phyloP scores from a whole-genome alignment of 2,113 vertebrate species.

The Ictalurus furcatus region DNA sequence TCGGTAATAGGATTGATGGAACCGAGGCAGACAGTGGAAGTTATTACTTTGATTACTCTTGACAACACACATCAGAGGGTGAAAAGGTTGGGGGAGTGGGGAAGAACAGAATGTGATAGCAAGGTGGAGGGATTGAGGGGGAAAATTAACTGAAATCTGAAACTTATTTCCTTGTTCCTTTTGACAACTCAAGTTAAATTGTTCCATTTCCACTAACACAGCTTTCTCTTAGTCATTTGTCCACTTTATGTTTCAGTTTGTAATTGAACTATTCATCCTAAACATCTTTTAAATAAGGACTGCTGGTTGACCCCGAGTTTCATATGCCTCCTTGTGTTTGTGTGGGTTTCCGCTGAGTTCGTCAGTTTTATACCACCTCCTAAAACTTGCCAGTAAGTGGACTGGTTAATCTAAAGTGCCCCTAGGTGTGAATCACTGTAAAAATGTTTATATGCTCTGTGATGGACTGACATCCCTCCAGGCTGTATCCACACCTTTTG shows the following conservation, averaged over 20 bases:
- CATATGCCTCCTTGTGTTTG: background rate
- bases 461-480: background rate
- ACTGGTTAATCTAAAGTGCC: background rate
- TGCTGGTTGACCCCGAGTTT: background rate
- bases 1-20: constrained; percentile 23
- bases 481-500: background rate
- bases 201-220: background rate
- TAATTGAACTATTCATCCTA: background rate
- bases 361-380: background rate
- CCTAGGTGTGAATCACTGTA: background rate
- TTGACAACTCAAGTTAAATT: constrained; percentile 3
- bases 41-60: constrained; percentile 57
- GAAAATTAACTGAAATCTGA: constrained; percentile 4
- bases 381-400: background rate
- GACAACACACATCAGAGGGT: constrained; percentile 39
- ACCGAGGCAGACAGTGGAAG: constrained; percentile 20
- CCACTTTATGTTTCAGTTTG: background rate
- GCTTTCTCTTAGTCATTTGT: background rate
- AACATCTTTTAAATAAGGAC: background rate
- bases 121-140: constrained; percentile 17
- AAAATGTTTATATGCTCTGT: background rate
- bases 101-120: constrained; percentile 25
- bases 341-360: background rate
- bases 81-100: background rate
- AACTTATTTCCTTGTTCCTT: constrained; percentile 43